Evolutionary conservation across 2,113 vertebrate genomes (phyloP).

Genomic region (Hystrix brachyura): DNA sequence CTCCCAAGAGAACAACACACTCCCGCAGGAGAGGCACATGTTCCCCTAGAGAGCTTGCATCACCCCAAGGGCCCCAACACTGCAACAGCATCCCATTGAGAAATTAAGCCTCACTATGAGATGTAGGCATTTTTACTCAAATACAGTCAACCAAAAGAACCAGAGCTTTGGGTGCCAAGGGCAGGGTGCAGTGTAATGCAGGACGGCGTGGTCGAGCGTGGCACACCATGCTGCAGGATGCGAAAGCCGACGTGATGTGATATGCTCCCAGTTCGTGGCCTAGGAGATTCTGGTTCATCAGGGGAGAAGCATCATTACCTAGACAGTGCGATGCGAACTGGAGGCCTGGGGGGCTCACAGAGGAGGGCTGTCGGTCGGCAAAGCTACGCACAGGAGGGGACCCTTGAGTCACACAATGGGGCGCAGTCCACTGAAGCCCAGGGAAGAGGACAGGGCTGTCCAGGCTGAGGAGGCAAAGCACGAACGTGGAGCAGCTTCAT

Average conservation of each 20-base stretch:
- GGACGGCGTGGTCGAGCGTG: not conserved
- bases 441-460: not conserved
- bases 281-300: not conserved
- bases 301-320: not conserved
- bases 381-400: not conserved
- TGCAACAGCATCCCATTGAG: not conserved
- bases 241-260: not conserved
- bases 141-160: not conserved
- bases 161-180: constrained; percentile 7
- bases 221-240: not conserved
- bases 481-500: not conserved
- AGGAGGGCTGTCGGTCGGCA: not conserved
- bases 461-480: not conserved
- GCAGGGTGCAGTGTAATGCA: not conserved
- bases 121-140: not conserved
- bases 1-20: too few relatives aligned
- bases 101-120: not conserved
- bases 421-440: not conserved
- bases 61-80: not conserved
- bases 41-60: not conserved
- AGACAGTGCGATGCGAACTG: not conserved
- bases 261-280: not conserved
- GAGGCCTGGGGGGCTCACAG: not conserved
- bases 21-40: not conserved
- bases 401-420: not conserved